Evolutionary conservation across 2,888 invertebrate species (phyloP), one percentile per base, ranked within the genome.

Genomic region (Chymomyza procnemis): DNA sequence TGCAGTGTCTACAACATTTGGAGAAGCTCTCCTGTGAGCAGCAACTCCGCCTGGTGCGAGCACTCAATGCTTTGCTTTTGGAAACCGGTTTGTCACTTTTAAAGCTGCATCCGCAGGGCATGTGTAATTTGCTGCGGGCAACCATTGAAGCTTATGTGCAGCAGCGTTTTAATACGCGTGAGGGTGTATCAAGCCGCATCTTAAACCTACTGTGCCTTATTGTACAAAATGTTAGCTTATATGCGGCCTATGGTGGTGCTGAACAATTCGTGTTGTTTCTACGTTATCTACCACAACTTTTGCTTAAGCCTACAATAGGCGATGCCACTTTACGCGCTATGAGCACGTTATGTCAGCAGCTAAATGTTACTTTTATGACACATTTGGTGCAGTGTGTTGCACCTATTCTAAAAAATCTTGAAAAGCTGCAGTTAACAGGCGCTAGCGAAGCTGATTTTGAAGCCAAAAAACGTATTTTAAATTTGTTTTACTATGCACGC

Each of bases 331-430:
- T 94, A n/a, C 85, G 93, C 64, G 93, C 93, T 5, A 90, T 94
- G 70, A 92, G 93, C 16, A 91, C 92, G 71, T 92, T 94, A 85
- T 93, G 93, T 19, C 92, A 93, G 60, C 92, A 92, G 62, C 92
- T 92, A 72, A 93, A 93, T 80, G 69, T 65, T 16, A 88, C 90
- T 12, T 93, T 94, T 71, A 91, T 93, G 74, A 72, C 87, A 5
- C 91, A 92, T 0, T 82, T 94, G 1, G 90, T 91, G 52, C 88
- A 91, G 0, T 91, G 92, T 56, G 79, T 93, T 9, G 70, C 87
- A 0, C 78, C 88, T 14, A 92, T 94, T 50, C 88, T 94, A n/a
- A 74, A 71, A 19, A 88, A 90, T 67, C 64, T 91, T 18, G 73
- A 79, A 52, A 71, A 71, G 5, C 80, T 90, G 8, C 87, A 89